These are phyloP conservation scores for Antedon mediterranea DNA, from an alignment of 53 echinoderm and acorn worm species.

Conservation along the genomic window DNA sequence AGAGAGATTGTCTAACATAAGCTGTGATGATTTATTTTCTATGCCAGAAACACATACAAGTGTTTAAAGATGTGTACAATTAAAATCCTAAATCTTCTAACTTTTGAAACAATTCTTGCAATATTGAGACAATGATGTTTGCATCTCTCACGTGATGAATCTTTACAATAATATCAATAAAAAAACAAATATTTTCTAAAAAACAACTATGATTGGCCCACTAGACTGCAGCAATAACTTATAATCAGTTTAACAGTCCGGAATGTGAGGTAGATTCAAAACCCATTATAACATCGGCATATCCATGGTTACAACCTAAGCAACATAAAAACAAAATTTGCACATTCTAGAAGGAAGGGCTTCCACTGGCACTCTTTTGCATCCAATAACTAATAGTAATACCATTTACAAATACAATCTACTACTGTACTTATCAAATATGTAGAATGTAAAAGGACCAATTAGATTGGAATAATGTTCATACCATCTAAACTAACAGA, in stretches of 20 bases:
- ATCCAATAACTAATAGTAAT: too few relatives aligned
- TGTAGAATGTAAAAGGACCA: too few relatives aligned
- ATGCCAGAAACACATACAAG: background rate
- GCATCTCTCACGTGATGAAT: background rate
- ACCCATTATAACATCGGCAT: background rate
- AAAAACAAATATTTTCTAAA: background rate
- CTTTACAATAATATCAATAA: background rate
- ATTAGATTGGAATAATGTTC: too few relatives aligned
- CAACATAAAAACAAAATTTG: too few relatives aligned
- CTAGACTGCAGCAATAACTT: background rate
- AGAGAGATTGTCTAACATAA: background rate
- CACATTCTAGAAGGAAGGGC: too few relatives aligned
- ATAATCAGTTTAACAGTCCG: background rate
- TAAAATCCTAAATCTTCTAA: background rate
- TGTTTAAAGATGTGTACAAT: background rate
- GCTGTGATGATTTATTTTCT: background rate
- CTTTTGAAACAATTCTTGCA: background rate
- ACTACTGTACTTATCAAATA: too few relatives aligned
- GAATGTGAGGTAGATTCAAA: conserved; percentile 1
- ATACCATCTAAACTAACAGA: too few relatives aligned
- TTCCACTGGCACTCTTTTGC: too few relatives aligned
- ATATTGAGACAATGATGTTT: background rate
- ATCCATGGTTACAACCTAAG: too few relatives aligned
- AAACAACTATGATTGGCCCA: background rate
- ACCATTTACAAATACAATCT: too few relatives aligned